Conservation (phyloP, 2,888 invertebrate genomes). For the Aleiodes leptofemur region DNA sequence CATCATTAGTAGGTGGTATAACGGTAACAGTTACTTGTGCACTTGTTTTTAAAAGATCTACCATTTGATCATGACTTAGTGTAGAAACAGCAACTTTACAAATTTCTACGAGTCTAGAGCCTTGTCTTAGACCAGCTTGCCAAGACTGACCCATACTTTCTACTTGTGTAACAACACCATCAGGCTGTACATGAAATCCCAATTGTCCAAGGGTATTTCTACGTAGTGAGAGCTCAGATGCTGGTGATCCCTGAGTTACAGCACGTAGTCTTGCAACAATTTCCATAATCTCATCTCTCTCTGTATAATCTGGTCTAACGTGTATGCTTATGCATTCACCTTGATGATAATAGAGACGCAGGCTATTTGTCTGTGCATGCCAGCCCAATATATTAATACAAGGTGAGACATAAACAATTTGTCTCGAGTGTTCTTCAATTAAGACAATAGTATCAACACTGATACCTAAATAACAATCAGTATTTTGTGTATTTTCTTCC, state of each 20-base stretch:
- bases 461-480: constrained; percentile 90
- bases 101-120: constrained; percentile 93
- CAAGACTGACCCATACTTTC: constrained; percentile 84
- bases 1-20: constrained; percentile 84
- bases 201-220: constrained; percentile 90
- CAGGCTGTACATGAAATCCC: constrained; percentile 93
- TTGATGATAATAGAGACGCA: constrained; percentile 93
- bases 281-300: constrained; percentile 83
- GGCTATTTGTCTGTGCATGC: constrained; percentile 81
- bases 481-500: constrained; percentile 82
- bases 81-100: constrained; percentile 93
- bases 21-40: constrained; percentile 90
- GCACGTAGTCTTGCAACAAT: constrained; percentile 87
- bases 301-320: constrained; percentile 83
- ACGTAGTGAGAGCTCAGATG: constrained; percentile 87
- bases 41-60: constrained; percentile 92
- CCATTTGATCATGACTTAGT: constrained; percentile 93
- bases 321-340: constrained; percentile 93
- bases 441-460: constrained; percentile 92
- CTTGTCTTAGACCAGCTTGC: constrained; percentile 91
- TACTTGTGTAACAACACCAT: constrained; percentile 96
- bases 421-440: constrained; percentile 88
- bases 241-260: constrained; percentile 87
- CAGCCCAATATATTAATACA: constrained; percentile 88
- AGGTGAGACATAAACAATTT: constrained; percentile 91